Percentiles rank a stretch among this genome's conserved stretches.
phyloP scores from a whole-genome alignment of 2,888 invertebrate genomes.

The Polydrusus tereticollis region DNA sequence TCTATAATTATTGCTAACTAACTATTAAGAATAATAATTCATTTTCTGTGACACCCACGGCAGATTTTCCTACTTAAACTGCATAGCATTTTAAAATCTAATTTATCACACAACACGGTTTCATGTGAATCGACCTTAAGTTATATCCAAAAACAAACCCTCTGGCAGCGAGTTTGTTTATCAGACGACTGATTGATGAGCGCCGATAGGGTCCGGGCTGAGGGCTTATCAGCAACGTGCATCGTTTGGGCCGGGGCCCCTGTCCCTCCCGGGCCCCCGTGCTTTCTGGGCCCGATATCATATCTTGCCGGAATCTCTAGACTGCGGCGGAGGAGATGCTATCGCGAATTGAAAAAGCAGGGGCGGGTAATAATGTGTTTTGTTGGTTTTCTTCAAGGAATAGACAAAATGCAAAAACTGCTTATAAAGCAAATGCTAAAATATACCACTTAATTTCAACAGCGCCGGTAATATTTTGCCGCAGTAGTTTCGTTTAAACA shows the following conservation, averaged over 20 bases:
- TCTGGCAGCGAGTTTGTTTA: constrained; percentile 48
- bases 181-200: constrained; percentile 48
- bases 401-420: no score
- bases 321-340: constrained; percentile 58
- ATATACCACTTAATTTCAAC: no score
- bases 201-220: constrained; percentile 65
- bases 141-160: constrained; percentile 46
- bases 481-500: no score
- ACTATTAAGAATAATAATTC: no score
- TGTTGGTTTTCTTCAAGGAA: no score
- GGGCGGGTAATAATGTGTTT: constrained; percentile 16
- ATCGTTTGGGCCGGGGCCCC: constrained; percentile 61
- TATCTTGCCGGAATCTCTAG: constrained; percentile 44
- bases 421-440: no score
- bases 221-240: constrained; percentile 64
- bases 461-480: no score
- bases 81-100: constrained; percentile 22
- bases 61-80: background rate
- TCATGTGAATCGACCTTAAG: constrained; percentile 43
- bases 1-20: no score
- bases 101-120: constrained; percentile 33
- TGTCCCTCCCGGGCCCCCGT: constrained; percentile 57
- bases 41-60: no score
- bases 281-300: constrained; percentile 43
- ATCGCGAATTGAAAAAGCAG: constrained; percentile 48